These are phyloP conservation scores for Contarinia nasturtii DNA, from an alignment of 1,140 invertebrate species.

Conservation along the genomic window DNA sequence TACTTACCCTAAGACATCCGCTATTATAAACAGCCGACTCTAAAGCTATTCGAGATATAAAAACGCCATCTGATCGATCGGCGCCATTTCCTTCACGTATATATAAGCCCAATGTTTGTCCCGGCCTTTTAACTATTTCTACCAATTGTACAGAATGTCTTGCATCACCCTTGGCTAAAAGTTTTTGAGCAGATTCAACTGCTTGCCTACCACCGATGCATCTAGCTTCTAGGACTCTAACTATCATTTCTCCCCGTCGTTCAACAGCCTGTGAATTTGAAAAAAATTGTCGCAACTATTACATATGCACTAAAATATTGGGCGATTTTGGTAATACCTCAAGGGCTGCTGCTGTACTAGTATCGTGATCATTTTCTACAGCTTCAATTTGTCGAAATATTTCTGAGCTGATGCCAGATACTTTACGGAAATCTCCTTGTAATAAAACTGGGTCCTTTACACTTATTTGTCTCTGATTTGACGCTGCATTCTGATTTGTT, in stretches of 20 bases:
- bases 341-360: slow-evolving; percentile 71
- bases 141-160: slow-evolving; percentile 57
- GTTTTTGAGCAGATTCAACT: slow-evolving; percentile 63
- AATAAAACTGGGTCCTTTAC: slow-evolving; percentile 72
- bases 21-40: slow-evolving; percentile 94
- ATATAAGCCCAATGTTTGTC: slow-evolving; percentile 94
- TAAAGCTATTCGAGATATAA: slow-evolving; percentile 93
- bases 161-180: slow-evolving; percentile 36
- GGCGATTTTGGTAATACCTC: no score
- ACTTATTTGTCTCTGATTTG: slow-evolving; percentile 26
- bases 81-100: slow-evolving; percentile 92
- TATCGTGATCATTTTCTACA: slow-evolving; percentile 86
- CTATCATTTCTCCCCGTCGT: slow-evolving; percentile 82
- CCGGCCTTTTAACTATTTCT: slow-evolving; percentile 97
- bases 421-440: slow-evolving; percentile 85
- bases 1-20: slow-evolving; percentile 64
- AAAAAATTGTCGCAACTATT: not conserved
- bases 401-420: slow-evolving; percentile 75
- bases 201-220: slow-evolving; percentile 61
- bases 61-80: slow-evolving; percentile 85
- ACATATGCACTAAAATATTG: no score
- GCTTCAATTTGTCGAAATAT: slow-evolving; percentile 93
- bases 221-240: slow-evolving; percentile 68
- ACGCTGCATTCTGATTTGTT: slow-evolving; percentile 27
- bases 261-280: slow-evolving; percentile 48